These are phyloP conservation scores for Brachirus orientalis DNA, from an alignment of 2,113 vertebrate species.

Conservation along the genomic window DNA sequence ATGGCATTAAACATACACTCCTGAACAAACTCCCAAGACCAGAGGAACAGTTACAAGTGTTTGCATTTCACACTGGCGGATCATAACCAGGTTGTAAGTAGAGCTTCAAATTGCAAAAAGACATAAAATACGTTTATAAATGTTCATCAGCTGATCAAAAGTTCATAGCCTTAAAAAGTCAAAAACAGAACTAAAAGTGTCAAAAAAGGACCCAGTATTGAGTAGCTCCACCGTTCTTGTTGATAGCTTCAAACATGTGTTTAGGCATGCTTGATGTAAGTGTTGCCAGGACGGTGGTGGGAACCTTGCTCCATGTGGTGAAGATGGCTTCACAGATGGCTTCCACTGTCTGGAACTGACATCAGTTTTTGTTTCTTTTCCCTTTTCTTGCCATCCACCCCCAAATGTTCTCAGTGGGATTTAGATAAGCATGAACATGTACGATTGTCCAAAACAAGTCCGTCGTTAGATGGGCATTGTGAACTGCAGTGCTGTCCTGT, in stretches of 20 bases:
- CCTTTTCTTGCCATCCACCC: constrained; percentile 10
- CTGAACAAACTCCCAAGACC: neutral
- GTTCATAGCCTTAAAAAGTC: neutral
- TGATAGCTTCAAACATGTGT: neutral
- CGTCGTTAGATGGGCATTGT: neutral
- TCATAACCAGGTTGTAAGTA: neutral
- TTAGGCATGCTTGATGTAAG: neutral
- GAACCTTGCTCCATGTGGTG: no score
- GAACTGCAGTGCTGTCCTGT: neutral
- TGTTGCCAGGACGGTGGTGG: neutral
- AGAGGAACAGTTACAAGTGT: neutral
- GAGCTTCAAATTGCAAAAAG: no score
- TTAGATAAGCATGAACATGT: constrained; percentile 14
- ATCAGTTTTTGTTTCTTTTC: neutral
- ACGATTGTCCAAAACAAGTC: constrained; percentile 9
- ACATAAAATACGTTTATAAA: neutral
- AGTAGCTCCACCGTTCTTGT: neutral
- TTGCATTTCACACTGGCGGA: neutral
- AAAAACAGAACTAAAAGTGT: neutral
- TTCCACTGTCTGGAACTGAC: neutral
- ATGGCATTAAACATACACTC: no score
- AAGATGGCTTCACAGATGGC: neutral
- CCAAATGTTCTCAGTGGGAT: constrained; percentile 1
- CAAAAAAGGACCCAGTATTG: neutral
- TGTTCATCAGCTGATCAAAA: neutral